These are phyloP conservation scores for Irena cyanogastra DNA, from an alignment of 2,113 vertebrate species.

Conservation along the genomic window DNA sequence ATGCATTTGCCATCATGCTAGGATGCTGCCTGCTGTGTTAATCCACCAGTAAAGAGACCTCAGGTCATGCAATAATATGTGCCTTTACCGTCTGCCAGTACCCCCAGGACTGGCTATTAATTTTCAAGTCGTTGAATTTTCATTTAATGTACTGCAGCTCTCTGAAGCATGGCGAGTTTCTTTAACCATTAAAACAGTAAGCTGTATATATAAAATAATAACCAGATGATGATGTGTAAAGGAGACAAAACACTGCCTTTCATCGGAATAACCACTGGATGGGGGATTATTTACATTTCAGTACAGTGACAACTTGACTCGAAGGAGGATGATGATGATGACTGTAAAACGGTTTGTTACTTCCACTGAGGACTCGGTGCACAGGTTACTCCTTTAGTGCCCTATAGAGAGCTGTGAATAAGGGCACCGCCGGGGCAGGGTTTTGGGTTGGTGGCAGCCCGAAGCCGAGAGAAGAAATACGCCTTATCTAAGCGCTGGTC, in stretches of 20 bases:
- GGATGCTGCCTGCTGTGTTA: conserved; percentile 19
- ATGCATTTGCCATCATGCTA: not conserved
- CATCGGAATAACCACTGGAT: not conserved
- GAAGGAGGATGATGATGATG: not conserved
- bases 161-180: not conserved
- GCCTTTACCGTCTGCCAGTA: conserved; percentile 25
- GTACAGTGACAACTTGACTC: not conserved
- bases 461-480: not conserved
- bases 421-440: not conserved
- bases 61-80: conserved; percentile 16
- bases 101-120: conserved; percentile 22
- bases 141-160: conserved; percentile 1
- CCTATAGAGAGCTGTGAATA: not conserved
- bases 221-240: not conserved
- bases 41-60: conserved; percentile 35
- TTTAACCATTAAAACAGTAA: not conserved
- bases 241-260: not conserved
- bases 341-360: not conserved
- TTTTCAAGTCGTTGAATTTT: conserved; percentile 39
- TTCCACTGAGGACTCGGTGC: not conserved
- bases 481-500: not conserved
- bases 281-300: not conserved
- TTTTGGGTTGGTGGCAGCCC: rapidly evolving
- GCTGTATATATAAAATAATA: not conserved
- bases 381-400: not conserved